These are phyloP conservation scores for Tetragonula carbonaria DNA, from an alignment of 2,888 invertebrate genomes.

Conservation along the genomic window DNA sequence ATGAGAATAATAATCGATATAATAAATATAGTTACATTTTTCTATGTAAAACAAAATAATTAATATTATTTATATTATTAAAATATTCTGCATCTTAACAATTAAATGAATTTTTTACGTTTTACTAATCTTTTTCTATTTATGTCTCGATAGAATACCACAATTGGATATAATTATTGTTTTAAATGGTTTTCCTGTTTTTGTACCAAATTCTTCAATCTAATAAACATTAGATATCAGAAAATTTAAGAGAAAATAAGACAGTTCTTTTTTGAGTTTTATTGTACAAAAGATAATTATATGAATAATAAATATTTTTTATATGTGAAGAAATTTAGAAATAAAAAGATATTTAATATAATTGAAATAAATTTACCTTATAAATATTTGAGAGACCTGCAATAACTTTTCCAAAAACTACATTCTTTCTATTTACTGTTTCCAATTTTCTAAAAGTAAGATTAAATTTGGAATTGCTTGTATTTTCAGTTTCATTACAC, in stretches of 20 bases:
- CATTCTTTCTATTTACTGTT: slow-evolving; percentile 85
- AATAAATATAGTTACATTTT: too few relatives aligned
- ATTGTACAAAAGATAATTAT: not conserved
- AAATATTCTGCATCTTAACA: not conserved
- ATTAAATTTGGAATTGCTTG: slow-evolving; percentile 86
- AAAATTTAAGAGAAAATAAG: not conserved
- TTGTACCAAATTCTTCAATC: slow-evolving; percentile 77
- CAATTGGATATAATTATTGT: slow-evolving; percentile 76
- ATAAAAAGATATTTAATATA: not conserved
- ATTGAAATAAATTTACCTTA: slow-evolving; percentile 69
- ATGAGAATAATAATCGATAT: not conserved
- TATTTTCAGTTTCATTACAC: slow-evolving; percentile 82
- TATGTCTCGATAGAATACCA: slow-evolving; percentile 67
- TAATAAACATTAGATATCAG: slow-evolving; percentile 38
- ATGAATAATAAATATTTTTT: not conserved
- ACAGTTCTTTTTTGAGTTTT: not conserved
- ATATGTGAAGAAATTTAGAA: not conserved
- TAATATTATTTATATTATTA: not conserved
- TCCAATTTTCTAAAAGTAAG: slow-evolving; percentile 86
- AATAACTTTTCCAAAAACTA: slow-evolving; percentile 86
- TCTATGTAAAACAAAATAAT: not conserved
- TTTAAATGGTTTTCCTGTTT: slow-evolving; percentile 76
- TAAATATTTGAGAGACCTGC: slow-evolving; percentile 72
- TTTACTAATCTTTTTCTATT: not conserved
- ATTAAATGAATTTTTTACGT: too few relatives aligned